Percentiles rank a stretch among this genome's conserved stretches.
These are phyloP conservation scores for Tholera decimalis DNA, from an alignment of 2,888 invertebrate genomes.

Conservation along the genomic window DNA sequence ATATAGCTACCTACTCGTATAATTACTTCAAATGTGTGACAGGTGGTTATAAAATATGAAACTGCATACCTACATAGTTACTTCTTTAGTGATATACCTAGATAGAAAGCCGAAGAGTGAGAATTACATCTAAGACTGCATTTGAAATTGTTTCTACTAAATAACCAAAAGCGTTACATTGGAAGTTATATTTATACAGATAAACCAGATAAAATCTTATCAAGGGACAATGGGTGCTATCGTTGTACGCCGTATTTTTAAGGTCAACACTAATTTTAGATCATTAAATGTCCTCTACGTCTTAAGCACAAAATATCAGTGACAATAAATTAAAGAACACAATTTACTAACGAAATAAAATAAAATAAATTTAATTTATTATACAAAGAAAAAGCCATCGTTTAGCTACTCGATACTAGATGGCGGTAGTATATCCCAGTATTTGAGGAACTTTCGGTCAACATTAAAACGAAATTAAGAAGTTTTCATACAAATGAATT, in stretches of 20 bases:
- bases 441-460: neutral
- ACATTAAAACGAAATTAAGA: neutral
- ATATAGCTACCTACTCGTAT: neutral
- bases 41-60: neutral
- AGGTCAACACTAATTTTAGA: slow-evolving; percentile 18
- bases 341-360: neutral
- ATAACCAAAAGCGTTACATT: neutral
- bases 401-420: slow-evolving; percentile 74
- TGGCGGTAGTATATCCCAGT: slow-evolving; percentile 58
- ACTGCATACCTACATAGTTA: neutral
- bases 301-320: neutral
- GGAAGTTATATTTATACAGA: slow-evolving; percentile 22
- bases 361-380: neutral
- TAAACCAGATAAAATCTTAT: slow-evolving; percentile 43
- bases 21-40: neutral
- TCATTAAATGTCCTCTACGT: neutral
- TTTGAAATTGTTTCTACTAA: neutral
- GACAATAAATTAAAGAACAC: neutral
- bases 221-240: slow-evolving; percentile 30
- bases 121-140: neutral
- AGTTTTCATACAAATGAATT: neutral
- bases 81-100: neutral
- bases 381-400: neutral
- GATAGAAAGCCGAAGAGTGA: neutral
- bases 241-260: slow-evolving; percentile 8